Evolutionary conservation across 2,797 vertebrate genomes (phyloP).

Genomic region (Eulemur coronatus): DNA sequence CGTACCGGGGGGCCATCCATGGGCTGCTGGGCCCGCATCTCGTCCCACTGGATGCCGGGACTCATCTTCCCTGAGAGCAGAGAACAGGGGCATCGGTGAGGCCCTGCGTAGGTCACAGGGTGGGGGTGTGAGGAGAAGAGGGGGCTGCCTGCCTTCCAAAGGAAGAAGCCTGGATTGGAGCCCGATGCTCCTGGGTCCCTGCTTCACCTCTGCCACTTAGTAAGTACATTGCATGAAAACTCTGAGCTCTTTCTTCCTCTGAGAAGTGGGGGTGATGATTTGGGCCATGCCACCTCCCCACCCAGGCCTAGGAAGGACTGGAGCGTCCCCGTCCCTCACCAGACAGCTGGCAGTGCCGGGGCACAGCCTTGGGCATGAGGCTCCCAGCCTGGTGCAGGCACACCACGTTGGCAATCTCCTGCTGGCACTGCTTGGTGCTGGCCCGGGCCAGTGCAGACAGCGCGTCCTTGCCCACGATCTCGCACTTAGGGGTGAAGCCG

Average conservation of each 20-base stretch:
- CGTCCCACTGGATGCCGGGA: conserved; percentile 89
- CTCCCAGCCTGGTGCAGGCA: conserved; percentile 94
- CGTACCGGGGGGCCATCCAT: conserved; percentile 89
- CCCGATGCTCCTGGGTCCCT: neutral
- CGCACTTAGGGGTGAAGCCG: conserved; percentile 94
- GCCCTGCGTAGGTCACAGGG: neutral
- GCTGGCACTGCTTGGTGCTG: conserved; percentile 92
- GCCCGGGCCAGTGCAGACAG: conserved; percentile 94
- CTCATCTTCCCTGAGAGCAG: conserved; percentile 87
- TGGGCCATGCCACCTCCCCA: neutral
- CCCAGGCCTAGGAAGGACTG: neutral
- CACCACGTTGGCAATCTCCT: conserved; percentile 96
- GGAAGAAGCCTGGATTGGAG: neutral
- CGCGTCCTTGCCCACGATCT: conserved; percentile 95
- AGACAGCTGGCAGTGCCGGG: conserved; percentile 93
- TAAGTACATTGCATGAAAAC: neutral
- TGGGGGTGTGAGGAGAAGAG: neutral
- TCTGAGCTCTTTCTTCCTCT: neutral
- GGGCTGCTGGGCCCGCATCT: conserved; percentile 87
- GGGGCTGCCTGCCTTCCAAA: neutral
- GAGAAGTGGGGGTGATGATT: neutral
- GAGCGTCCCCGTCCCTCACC: conserved; percentile 86
- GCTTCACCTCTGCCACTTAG: neutral
- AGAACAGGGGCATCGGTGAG: neutral
- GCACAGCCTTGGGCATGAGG: conserved; percentile 94